These are phyloP conservation scores for Hemicentrotus pulcherrimus DNA, from an alignment of 35 echinoderm and acorn worm genomes.

Conservation along the genomic window DNA sequence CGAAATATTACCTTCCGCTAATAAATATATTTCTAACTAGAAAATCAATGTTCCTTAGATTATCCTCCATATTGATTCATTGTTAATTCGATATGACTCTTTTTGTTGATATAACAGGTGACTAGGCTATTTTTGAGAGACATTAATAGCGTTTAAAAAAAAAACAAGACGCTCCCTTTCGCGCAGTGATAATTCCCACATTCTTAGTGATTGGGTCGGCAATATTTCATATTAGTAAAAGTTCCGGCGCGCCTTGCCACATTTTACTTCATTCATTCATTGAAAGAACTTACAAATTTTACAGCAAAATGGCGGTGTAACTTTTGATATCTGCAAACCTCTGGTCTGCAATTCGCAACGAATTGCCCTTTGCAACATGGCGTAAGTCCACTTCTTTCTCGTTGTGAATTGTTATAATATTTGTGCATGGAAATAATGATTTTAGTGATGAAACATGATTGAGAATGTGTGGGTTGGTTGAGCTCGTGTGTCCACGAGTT, in stretches of 20 bases:
- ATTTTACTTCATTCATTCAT: slow-evolving; percentile 39
- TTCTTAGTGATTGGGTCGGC: slow-evolving; percentile 7
- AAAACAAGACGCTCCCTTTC: not conserved
- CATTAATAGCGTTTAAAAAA: not conserved
- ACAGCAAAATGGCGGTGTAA: slow-evolving; percentile 52
- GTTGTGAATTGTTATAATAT: not conserved
- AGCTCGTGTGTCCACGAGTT: not conserved
- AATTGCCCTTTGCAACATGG: slow-evolving; percentile 56
- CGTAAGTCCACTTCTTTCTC: slow-evolving; percentile 33
- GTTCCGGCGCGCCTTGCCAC: slow-evolving; percentile 1
- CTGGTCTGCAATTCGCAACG: slow-evolving; percentile 4
- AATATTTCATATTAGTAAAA: not conserved
- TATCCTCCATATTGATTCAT: not conserved
- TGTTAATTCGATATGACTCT: not conserved
- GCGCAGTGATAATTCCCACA: not conserved
- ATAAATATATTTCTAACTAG: not conserved
- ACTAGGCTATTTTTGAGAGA: not conserved
- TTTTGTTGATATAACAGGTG: not conserved
- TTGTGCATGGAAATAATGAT: not conserved
- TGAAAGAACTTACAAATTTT: slow-evolving; percentile 4
- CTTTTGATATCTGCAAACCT: not conserved
- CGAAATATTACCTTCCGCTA: not conserved
- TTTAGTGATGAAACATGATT: not conserved
- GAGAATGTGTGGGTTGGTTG: not conserved
- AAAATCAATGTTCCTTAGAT: not conserved